These are phyloP conservation scores for Morpho achilles DNA, from an alignment of 2,888 invertebrate species.

Conservation along the genomic window DNA sequence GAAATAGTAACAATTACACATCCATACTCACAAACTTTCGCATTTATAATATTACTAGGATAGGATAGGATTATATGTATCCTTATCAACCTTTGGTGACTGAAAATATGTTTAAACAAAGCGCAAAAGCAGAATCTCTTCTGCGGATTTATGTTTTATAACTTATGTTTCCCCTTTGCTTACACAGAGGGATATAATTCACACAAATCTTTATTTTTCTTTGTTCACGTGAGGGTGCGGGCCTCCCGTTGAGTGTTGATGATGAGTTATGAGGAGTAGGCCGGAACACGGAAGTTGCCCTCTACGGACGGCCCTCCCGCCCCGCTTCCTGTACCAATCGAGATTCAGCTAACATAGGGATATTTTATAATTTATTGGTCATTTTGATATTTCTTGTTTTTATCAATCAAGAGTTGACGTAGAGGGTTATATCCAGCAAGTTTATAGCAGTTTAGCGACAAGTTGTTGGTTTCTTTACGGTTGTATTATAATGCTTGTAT, in stretches of 20 bases:
- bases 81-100: no score
- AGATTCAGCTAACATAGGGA: slow-evolving; percentile 49
- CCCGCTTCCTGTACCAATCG: slow-evolving; percentile 73
- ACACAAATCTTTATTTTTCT: slow-evolving; percentile 72
- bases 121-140: slow-evolving; percentile 7
- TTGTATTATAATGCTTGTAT: no score
- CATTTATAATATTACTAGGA: no score
- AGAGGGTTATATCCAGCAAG: no score
- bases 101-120: neutral
- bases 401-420: no score
- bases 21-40: no score
- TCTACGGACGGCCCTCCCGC: slow-evolving; percentile 55
- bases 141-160: slow-evolving; percentile 39
- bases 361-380: slow-evolving; percentile 64
- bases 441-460: no score
- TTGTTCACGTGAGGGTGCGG: slow-evolving; percentile 55
- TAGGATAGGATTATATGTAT: no score
- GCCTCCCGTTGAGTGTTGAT: slow-evolving; percentile 65
- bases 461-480: no score
- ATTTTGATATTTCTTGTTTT: slow-evolving; percentile 20
- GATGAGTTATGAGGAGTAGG: slow-evolving; percentile 67
- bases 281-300: slow-evolving; percentile 66
- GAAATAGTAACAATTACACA: no score
- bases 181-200: slow-evolving; percentile 60
- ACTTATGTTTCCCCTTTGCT: slow-evolving; percentile 53